Conservation (phyloP, 2,888 invertebrate species). For the Drosophila tanythrix region DNA sequence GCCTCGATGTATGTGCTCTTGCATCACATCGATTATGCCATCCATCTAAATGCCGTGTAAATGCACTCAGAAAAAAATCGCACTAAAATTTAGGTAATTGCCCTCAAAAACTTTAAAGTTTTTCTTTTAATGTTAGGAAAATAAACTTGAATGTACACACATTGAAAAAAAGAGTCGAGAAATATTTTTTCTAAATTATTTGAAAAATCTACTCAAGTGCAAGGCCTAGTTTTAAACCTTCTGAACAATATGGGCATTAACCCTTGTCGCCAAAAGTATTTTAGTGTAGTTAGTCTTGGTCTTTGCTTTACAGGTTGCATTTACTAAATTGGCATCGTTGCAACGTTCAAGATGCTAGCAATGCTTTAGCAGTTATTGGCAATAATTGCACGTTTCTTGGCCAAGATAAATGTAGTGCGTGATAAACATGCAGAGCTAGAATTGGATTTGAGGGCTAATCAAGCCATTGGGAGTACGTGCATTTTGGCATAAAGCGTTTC, state of each 20-base stretch:
- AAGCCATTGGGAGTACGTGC: constrained; percentile 36
- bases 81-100: not conserved
- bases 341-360: not conserved
- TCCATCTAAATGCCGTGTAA: not conserved
- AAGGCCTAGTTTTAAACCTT: not conserved
- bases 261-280: not conserved
- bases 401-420: constrained; percentile 46
- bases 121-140: not conserved
- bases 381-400: constrained; percentile 45
- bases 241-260: not conserved
- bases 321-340: not conserved
- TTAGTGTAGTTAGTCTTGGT: constrained; percentile 11
- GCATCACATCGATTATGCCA: constrained; percentile 36
- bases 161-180: no score
- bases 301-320: constrained; percentile 2
- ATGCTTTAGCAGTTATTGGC: constrained; percentile 10
- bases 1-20: constrained; percentile 22
- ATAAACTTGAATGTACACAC: not conserved
- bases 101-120: not conserved
- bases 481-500: constrained; percentile 15
- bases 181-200: no score
- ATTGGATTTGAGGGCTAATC: constrained; percentile 28
- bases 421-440: constrained; percentile 52
- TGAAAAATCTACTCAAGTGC: no score
- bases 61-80: not conserved